These are phyloP conservation scores for Phalera bucephala DNA, from an alignment of 2,888 invertebrate species.

Conservation along the genomic window DNA sequence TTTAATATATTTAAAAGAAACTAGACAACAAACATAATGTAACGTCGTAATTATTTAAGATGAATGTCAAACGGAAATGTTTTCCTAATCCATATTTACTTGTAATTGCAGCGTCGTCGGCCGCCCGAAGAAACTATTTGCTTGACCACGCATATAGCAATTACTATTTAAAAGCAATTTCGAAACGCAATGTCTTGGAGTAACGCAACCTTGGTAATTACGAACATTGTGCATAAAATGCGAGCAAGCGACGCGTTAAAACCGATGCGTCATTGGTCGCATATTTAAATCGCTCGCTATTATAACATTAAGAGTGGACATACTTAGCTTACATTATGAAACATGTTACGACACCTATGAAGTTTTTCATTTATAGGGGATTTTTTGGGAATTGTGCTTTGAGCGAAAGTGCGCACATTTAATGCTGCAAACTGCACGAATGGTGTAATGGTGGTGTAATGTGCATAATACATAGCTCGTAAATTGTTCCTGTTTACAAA, in stretches of 20 bases:
- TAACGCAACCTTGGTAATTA: constrained; percentile 24
- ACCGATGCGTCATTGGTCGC: constrained; percentile 79
- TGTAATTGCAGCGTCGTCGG: constrained; percentile 22
- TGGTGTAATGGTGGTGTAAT: no score
- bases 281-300: constrained; percentile 62
- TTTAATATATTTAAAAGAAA: no score
- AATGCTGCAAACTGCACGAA: no score
- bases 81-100: constrained; percentile 22
- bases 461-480: no score
- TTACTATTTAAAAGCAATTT: constrained; percentile 31
- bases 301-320: constrained; percentile 34
- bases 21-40: constrained; percentile 4
- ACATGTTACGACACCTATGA: no score
- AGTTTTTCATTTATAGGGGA: no score
- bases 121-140: constrained; percentile 23
- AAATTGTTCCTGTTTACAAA: no score
- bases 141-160: constrained; percentile 34
- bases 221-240: constrained; percentile 56
- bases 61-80: constrained; percentile 18
- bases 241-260: constrained; percentile 57
- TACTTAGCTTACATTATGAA: constrained; percentile 20
- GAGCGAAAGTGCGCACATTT: no score
- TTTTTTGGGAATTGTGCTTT: no score
- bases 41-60: constrained; percentile 1
- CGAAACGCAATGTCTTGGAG: constrained; percentile 11